Evolutionary conservation across 2,113 vertebrate species (phyloP).

Genomic region (Tricholaema leucomelas): DNA sequence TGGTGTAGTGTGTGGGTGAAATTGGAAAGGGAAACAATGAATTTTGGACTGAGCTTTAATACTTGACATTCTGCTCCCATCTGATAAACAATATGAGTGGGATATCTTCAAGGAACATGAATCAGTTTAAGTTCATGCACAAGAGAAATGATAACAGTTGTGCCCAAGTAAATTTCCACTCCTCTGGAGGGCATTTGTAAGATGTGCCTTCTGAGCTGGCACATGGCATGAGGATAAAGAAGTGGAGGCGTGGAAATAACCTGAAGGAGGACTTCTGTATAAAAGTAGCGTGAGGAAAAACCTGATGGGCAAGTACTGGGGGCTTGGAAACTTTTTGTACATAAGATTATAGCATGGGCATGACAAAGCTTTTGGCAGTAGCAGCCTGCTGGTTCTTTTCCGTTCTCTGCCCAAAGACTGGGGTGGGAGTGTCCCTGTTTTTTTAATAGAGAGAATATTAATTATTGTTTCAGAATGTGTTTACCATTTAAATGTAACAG

Average conservation of each 20-base stretch:
- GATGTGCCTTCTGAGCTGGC: neutral
- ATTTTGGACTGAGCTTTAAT: conserved; percentile 61
- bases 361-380: neutral
- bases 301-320: neutral
- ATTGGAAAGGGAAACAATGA: conserved; percentile 62
- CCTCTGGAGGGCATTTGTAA: neutral
- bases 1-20: conserved; percentile 41
- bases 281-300: neutral
- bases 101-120: conserved; percentile 36
- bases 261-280: neutral
- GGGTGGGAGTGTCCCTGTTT: neutral
- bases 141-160: neutral
- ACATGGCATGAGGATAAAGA: neutral
- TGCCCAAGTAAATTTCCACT: conserved; percentile 42
- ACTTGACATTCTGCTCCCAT: conserved; percentile 57
- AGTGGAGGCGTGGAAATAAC: neutral
- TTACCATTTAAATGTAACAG: neutral
- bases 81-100: conserved; percentile 47
- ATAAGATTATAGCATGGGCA: neutral
- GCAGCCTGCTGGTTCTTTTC: neutral
- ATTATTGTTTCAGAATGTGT: neutral
- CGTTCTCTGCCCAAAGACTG: neutral
- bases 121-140: neutral
- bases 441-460: neutral
- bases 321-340: neutral